phyloP scores from a whole-genome alignment of 2,113 vertebrate genomes.

The Aptenodytes forsteri region DNA sequence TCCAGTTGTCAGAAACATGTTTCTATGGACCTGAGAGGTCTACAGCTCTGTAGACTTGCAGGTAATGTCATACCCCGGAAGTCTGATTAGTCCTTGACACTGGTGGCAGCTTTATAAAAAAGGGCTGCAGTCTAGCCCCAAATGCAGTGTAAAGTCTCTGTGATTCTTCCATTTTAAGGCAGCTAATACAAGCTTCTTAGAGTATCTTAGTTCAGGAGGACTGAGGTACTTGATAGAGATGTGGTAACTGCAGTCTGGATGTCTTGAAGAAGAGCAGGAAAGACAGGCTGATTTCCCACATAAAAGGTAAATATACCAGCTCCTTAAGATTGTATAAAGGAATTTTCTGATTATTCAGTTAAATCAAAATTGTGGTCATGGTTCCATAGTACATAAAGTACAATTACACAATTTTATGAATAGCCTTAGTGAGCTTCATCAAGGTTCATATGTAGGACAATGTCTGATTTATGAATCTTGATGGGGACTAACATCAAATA shows the following conservation, averaged over 20 bases:
- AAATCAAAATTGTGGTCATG: neutral
- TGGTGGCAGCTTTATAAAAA: neutral
- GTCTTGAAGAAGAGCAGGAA: neutral
- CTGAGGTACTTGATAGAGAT: neutral
- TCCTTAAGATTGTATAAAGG: neutral
- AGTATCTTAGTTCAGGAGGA: neutral
- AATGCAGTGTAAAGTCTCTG: neutral
- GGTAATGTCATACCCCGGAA: neutral
- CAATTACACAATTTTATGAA: neutral
- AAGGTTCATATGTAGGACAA: neutral
- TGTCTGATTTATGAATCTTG: neutral
- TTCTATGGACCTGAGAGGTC: neutral
- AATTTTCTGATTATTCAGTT: neutral
- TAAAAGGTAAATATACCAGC: neutral
- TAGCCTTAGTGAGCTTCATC: neutral
- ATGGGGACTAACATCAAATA: neutral
- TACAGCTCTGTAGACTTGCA: neutral
- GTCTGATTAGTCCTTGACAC: neutral
- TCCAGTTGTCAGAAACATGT: neutral
- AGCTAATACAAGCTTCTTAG: neutral
- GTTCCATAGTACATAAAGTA: neutral
- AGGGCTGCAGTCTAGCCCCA: neutral
- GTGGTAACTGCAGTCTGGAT: neutral
- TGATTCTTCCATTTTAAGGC: neutral
- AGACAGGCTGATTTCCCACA: neutral